phyloP scores from a whole-genome alignment of 2,888 invertebrate genomes.

The Gymnocheta viridis region DNA sequence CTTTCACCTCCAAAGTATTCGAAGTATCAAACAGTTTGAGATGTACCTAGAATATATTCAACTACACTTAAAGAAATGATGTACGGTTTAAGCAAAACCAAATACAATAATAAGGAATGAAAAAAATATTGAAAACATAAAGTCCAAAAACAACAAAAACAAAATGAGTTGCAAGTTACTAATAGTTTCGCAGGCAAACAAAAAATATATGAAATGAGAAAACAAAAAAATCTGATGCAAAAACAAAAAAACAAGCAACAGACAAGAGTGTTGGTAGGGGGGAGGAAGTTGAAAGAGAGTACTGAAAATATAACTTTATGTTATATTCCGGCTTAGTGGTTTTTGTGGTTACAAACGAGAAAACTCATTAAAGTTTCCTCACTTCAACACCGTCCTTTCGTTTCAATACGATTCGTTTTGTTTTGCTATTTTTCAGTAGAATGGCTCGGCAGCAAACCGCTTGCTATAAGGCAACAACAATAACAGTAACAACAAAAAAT shows the following conservation, averaged over 20 bases:
- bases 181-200: slow-evolving; percentile 63
- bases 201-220: slow-evolving; percentile 23
- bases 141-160: slow-evolving; percentile 23
- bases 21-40: slow-evolving; percentile 42
- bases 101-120: slow-evolving; percentile 20
- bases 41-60: slow-evolving; percentile 22
- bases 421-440: slow-evolving; percentile 23
- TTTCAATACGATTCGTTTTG: slow-evolving; percentile 12
- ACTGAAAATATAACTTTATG: slow-evolving; percentile 67
- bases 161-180: slow-evolving; percentile 64
- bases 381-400: slow-evolving; percentile 64
- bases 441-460: slow-evolving; percentile 19
- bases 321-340: slow-evolving; percentile 77
- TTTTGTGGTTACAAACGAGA: slow-evolving; percentile 78
- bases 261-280: not conserved
- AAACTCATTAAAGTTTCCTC: slow-evolving; percentile 79
- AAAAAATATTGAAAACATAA: slow-evolving; percentile 31
- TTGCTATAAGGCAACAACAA: not conserved
- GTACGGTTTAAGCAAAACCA: slow-evolving; percentile 14
- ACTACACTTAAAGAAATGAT: slow-evolving; percentile 40
- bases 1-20: no score
- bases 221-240: slow-evolving; percentile 37
- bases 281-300: not conserved
- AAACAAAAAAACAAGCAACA: slow-evolving; percentile 11
- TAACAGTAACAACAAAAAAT: slow-evolving; percentile 17